phyloP scores from a whole-genome alignment of 2,113 vertebrate genomes.

The Peromyscus leucopus region DNA sequence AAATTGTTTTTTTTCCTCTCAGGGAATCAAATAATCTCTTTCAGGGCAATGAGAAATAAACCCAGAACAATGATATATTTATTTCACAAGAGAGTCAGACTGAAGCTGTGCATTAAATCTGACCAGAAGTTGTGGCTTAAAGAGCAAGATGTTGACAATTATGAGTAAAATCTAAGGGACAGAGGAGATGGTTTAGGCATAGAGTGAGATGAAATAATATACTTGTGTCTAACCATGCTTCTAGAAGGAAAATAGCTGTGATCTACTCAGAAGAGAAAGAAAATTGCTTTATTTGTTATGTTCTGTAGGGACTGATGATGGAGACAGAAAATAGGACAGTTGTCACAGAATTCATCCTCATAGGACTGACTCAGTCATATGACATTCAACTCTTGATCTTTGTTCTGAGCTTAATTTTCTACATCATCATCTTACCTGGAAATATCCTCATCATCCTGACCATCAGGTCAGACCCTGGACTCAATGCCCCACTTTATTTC shows the following conservation, averaged over 20 bases:
- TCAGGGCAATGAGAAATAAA: not conserved
- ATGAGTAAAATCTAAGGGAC: not conserved
- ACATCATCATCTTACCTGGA: conserved; percentile 74
- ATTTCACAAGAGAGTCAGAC: not conserved
- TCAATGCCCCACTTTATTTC: conserved; percentile 69
- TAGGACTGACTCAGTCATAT: conserved; percentile 70
- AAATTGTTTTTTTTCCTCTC: not conserved
- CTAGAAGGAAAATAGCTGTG: not conserved
- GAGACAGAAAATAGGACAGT: conserved; percentile 60
- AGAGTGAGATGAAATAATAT: not conserved
- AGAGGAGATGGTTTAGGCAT: not conserved
- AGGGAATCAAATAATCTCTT: not conserved
- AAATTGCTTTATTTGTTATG: not conserved
- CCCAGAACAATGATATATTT: not conserved
- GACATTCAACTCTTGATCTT: conserved; percentile 72
- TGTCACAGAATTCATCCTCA: conserved; percentile 79
- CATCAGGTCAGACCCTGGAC: conserved; percentile 58
- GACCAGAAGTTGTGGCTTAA: not conserved
- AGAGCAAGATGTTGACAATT: not conserved
- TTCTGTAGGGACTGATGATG: conserved; percentile 56
- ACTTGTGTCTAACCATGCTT: not conserved
- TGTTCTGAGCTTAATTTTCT: conserved; percentile 71
- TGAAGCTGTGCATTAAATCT: not conserved
- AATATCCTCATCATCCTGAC: conserved; percentile 73
- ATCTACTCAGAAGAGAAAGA: not conserved